Conservation (phyloP, 2,888 invertebrate genomes). For the Ceraclea dissimilis region DNA sequence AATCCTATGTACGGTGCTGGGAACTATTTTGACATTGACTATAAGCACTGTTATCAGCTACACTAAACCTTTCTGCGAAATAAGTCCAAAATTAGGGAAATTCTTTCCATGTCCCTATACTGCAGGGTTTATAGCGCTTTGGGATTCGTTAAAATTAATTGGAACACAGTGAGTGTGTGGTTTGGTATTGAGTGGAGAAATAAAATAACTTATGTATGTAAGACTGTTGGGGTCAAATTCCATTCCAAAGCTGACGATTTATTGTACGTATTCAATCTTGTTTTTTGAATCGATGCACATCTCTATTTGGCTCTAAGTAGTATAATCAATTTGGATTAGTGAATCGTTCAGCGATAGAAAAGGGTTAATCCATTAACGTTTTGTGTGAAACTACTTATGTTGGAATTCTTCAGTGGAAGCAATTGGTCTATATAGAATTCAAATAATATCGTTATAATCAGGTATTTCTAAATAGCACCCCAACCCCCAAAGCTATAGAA, state of each 20-base stretch:
- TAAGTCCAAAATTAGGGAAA: constrained; percentile 1
- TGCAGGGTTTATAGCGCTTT: not conserved
- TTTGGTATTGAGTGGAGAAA: not conserved
- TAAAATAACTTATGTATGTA: not conserved
- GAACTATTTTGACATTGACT: not conserved
- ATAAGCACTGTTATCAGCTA: not conserved
- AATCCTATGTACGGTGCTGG: not conserved
- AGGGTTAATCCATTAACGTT: constrained; percentile 9
- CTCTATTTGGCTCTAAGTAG: constrained; percentile 14
- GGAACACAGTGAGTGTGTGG: not conserved
- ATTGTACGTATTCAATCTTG: constrained; percentile 19
- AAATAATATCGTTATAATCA: not conserved
- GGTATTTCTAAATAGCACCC: not conserved
- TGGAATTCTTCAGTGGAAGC: not conserved
- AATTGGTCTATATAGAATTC: not conserved
- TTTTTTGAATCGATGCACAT: constrained; percentile 21
- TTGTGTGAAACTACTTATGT: constrained; percentile 1
- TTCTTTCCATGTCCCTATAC: not conserved
- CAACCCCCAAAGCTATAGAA: not conserved
- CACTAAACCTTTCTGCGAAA: not conserved
- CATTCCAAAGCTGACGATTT: constrained; percentile 12
- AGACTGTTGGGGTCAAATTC: constrained; percentile 5
- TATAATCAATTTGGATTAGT: constrained; percentile 19
- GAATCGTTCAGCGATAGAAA: constrained; percentile 5
- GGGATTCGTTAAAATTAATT: not conserved